Base-by-base conservation (phyloP, 1,140 invertebrate species). In the Diachasmimorpha longicaudata region DNA sequence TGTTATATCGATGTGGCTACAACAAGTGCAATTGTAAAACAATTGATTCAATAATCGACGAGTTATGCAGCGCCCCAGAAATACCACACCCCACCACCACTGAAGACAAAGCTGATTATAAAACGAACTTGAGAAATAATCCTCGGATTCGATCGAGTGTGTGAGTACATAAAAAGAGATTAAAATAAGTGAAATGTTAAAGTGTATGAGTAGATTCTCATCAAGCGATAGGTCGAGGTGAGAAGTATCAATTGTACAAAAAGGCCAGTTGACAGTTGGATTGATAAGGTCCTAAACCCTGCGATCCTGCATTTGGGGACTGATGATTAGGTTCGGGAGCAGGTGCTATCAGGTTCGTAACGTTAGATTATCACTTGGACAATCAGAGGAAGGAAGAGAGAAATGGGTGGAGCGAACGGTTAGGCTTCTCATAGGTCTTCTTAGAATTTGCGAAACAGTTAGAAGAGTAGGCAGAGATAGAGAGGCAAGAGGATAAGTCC, bases 181-280 rank as follows among this genome's bases (percentile, higher is more conserved):
- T 39, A 13, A 74, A 37, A 70, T 13, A 52, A 68, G 39, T 42
- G 13, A 48, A 3, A 68, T 42, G 73, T 46, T 21, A 37, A 21
- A 44, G 72, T 37, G 58, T 25, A 52, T 68, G 58, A 67, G 74
- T 75, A 36, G 74, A n/a, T n/a, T 44, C 76, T 25, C 11, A 72
- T 78, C 58, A 71, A 78, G 77, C 74, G 74, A 78, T 73, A 73
- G 77, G 68, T 73, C 67, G 72, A 72, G 52, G 48, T 42, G 74
- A 44, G 58, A 9, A 44, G 11, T 75, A n/a, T n/a, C 72, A 9
- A 11, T 73, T 19, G 55, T 58, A 19, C 46, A 39, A 76, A 78
- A 78, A n/a, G 77, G 73, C 25, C 77, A 78, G 63, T 71, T 23
- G 48, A 23, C 25, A 36, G 36, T 39, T 25, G 36, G 23, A 16